Conservation (phyloP, 2,797 vertebrate genomes). For the Sparidentex hasta region DNA sequence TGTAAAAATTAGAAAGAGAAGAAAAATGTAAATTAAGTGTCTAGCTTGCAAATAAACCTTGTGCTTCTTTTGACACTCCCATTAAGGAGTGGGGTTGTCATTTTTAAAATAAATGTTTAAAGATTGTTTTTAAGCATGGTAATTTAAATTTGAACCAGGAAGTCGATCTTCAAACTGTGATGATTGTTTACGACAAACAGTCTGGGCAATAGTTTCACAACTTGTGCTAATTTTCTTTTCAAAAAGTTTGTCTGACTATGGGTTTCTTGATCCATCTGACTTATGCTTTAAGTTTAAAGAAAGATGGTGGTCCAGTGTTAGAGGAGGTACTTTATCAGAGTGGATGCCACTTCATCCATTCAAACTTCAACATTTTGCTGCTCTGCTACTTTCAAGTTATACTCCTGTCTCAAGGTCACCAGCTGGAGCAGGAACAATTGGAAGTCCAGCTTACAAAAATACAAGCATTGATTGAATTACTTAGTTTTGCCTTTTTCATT, state of each 20-base stretch:
- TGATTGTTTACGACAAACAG: background rate
- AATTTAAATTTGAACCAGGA: background rate
- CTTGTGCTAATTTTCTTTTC: background rate
- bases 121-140: no score
- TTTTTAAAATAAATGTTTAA: no score
- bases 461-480: background rate
- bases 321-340: background rate
- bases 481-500: background rate
- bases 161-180: background rate
- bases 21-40: no score
- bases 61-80: no score
- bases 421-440: background rate
- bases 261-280: no score
- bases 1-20: no score
- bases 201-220: background rate
- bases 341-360: background rate
- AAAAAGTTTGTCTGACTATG: no score
- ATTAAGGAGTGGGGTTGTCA: no score
- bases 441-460: background rate
- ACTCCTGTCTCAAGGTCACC: background rate
- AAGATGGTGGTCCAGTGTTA: background rate
- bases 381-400: background rate
- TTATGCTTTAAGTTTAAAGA: background rate
- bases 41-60: no score
- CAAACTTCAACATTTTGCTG: background rate